Conservation (phyloP, 2,888 invertebrate genomes). For the Drosophila fungiperda region DNA sequence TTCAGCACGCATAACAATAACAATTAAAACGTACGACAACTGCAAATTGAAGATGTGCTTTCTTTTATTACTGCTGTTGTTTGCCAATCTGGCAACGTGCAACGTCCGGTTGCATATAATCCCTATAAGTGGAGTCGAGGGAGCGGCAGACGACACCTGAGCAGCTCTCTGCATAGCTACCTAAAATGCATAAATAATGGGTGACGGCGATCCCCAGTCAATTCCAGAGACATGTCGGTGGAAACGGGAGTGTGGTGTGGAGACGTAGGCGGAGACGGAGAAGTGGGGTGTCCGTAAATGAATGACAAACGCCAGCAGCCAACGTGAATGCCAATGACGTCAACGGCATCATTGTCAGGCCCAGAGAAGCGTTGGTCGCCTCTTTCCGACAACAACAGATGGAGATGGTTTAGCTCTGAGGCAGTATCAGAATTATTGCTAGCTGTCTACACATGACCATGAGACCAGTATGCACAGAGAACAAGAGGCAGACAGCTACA, state of each 20-base stretch:
- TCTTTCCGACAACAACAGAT: slow-evolving; percentile 5
- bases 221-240: background rate
- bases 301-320: slow-evolving; percentile 70
- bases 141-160: slow-evolving; percentile 19
- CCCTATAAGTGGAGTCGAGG: slow-evolving; percentile 15
- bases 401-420: slow-evolving; percentile 27
- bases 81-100: slow-evolving; percentile 42
- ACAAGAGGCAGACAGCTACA: slow-evolving; percentile 5
- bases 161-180: slow-evolving; percentile 31
- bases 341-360: slow-evolving; percentile 73
- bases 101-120: slow-evolving; percentile 9
- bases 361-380: slow-evolving; percentile 20
- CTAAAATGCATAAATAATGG: slow-evolving; percentile 80
- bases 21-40: slow-evolving; percentile 81
- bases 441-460: slow-evolving; percentile 70
- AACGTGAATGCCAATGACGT: slow-evolving; percentile 76
- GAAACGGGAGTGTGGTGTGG: background rate
- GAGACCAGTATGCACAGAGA: slow-evolving; percentile 16
- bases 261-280: no score
- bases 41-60: slow-evolving; percentile 76
- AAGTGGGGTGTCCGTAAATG: slow-evolving; percentile 47
- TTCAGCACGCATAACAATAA: slow-evolving; percentile 71
- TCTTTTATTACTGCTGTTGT: background rate
- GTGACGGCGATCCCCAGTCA: slow-evolving; percentile 14
- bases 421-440: slow-evolving; percentile 74